Percentiles rank a stretch among this genome's conserved stretches.
These are phyloP conservation scores for Drosophila rhopaloa DNA, from an alignment of 1,140 invertebrate species.

Conservation along the genomic window DNA sequence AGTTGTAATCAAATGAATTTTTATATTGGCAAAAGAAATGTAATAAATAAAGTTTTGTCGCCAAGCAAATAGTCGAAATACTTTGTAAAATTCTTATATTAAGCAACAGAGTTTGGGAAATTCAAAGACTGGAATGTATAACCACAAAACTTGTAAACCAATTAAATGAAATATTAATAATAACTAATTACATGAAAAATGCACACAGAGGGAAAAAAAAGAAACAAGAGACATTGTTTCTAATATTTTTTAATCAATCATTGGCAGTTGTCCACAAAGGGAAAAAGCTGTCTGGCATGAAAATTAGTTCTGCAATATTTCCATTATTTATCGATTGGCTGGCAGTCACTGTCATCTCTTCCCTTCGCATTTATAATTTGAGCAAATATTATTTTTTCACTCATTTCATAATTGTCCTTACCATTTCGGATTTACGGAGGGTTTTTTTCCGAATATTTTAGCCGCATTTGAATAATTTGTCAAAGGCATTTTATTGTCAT, in stretches of 20 bases:
- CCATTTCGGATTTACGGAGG: slow-evolving; percentile 33
- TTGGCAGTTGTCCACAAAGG: not conserved
- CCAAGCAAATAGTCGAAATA: not conserved
- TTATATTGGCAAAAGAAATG: not conserved
- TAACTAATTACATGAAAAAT: slow-evolving; percentile 8
- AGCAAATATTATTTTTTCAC: slow-evolving; percentile 42
- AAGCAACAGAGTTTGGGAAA: not conserved
- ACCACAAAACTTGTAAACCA: not conserved
- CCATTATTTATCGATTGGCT: slow-evolving; percentile 23
- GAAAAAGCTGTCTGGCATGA: slow-evolving; percentile 3
- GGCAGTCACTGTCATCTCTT: not conserved
- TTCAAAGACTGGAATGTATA: not conserved
- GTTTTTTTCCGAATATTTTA: slow-evolving; percentile 56
- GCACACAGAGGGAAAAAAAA: not conserved
- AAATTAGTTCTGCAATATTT: slow-evolving; percentile 18
- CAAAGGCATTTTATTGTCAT: slow-evolving; percentile 58
- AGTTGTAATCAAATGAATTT: slow-evolving; percentile 41
- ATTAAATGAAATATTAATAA: not conserved
- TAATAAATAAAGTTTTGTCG: not conserved
- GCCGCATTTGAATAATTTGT: slow-evolving; percentile 65
- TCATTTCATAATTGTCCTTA: slow-evolving; percentile 40
- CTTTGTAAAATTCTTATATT: not conserved
- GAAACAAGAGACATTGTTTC: not conserved
- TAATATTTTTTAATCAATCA: slow-evolving; percentile 11
- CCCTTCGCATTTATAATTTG: slow-evolving; percentile 13